Conservation (phyloP, 2,888 invertebrate genomes). For the Callyntrura sp. region DNA sequence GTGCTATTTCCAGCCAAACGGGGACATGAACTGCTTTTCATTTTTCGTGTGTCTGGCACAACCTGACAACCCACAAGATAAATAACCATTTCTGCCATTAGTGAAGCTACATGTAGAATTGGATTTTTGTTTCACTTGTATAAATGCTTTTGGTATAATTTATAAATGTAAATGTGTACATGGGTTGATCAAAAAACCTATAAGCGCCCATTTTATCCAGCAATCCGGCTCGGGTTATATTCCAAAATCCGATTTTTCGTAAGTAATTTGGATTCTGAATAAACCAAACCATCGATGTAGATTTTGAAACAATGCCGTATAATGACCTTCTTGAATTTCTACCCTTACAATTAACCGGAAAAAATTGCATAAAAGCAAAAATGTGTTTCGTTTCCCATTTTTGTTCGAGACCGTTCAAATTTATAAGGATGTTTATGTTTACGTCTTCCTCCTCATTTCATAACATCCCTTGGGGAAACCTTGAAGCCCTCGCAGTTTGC, state of each 20-base stretch:
- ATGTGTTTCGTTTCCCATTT: not conserved
- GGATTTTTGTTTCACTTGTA: not conserved
- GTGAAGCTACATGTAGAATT: not conserved
- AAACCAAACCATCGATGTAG: not conserved
- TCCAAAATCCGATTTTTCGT: no score
- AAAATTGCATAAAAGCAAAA: conserved; percentile 5
- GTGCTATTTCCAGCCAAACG: not conserved
- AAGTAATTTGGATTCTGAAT: not conserved
- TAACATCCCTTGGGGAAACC: not conserved
- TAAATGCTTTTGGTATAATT: no score
- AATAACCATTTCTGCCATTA: conserved; percentile 37
- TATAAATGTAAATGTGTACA: not conserved
- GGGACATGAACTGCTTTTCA: conserved; percentile 19
- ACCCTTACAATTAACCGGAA: not conserved
- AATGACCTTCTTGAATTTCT: conserved; percentile 7
- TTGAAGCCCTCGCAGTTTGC: no score
- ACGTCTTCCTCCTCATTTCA: conserved; percentile 13
- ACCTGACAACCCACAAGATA: conserved; percentile 52
- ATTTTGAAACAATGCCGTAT: not conserved
- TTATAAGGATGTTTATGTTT: not conserved
- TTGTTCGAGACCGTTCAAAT: no score
- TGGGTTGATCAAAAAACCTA: no score
- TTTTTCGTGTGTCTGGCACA: conserved; percentile 57
- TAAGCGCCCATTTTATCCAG: no score
- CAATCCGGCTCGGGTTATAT: no score